phyloP scores from a whole-genome alignment of 2,888 invertebrate species.

The Liopterus haemorrhoidalis region DNA sequence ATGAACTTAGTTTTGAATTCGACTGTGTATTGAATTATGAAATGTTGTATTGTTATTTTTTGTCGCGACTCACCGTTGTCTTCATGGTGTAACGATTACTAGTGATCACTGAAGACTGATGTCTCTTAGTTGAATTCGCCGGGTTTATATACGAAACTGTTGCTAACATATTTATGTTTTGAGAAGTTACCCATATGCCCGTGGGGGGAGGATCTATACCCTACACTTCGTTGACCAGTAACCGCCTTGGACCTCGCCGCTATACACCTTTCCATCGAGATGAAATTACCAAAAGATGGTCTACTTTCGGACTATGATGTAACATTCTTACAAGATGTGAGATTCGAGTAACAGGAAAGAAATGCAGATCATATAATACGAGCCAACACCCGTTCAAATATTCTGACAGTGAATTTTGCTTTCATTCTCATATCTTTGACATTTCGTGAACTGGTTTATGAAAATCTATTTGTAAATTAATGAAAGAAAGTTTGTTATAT shows the following conservation, averaged over 20 bases:
- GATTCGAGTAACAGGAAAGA: constrained; percentile 8
- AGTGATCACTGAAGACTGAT: constrained; percentile 41
- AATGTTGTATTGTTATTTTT: background rate
- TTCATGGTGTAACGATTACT: constrained; percentile 37
- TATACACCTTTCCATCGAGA: constrained; percentile 9
- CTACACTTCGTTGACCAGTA: constrained; percentile 6
- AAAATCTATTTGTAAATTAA: constrained; percentile 3
- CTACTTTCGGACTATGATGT: constrained; percentile 16
- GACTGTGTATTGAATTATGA: constrained; percentile 1
- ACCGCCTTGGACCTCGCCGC: constrained; percentile 1
- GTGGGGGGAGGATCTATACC: constrained; percentile 15
- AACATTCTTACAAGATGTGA: constrained; percentile 8
- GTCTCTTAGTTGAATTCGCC: constrained; percentile 22
- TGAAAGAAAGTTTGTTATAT: constrained; percentile 10
- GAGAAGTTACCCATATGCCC: constrained; percentile 12
- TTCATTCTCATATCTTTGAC: constrained; percentile 7
- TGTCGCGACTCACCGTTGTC: constrained; percentile 37
- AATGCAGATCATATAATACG: constrained; percentile 10
- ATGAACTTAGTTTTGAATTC: background rate
- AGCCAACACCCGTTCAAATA: background rate
- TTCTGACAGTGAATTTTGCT: constrained; percentile 8
- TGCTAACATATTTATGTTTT: constrained; percentile 13
- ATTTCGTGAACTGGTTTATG: constrained; percentile 8
- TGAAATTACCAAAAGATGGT: constrained; percentile 17
- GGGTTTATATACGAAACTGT: constrained; percentile 17